Conservation (phyloP, 2,113 vertebrate species). For the Acanthisitta chloris region DNA sequence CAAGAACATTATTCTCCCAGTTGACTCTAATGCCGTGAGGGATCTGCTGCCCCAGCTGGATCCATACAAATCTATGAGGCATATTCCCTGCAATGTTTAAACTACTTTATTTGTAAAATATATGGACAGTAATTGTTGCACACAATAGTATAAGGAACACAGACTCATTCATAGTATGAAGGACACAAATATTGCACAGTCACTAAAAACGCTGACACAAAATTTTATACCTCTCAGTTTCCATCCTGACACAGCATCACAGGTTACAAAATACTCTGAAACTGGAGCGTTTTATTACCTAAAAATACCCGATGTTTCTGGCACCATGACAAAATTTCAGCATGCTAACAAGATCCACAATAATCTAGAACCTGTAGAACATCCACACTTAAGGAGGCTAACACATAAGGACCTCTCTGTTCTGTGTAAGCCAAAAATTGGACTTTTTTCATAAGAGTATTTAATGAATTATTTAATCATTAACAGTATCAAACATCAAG, state of each 20-base stretch:
- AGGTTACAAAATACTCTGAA: neutral
- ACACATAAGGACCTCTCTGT: neutral
- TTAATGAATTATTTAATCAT: neutral
- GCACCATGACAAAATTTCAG: neutral
- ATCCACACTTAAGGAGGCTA: neutral
- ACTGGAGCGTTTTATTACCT: neutral
- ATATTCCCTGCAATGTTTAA: neutral
- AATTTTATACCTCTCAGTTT: neutral
- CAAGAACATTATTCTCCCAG: too few relatives aligned
- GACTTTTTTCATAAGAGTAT: neutral
- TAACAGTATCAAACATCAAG: neutral
- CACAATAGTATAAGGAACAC: accelerated
- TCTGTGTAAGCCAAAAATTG: neutral
- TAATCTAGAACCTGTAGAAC: neutral
- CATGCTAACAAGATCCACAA: neutral
- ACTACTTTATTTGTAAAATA: neutral
- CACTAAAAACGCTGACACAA: neutral
- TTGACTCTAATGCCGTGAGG: too few relatives aligned
- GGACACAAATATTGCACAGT: neutral
- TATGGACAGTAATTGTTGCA: neutral
- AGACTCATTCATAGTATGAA: neutral
- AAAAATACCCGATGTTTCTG: neutral
- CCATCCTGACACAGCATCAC: neutral
- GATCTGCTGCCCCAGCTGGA: too few relatives aligned
- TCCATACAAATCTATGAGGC: too few relatives aligned